Evolutionary conservation across 2,797 vertebrate species (phyloP).

Genomic region (Emys orbicularis): DNA sequence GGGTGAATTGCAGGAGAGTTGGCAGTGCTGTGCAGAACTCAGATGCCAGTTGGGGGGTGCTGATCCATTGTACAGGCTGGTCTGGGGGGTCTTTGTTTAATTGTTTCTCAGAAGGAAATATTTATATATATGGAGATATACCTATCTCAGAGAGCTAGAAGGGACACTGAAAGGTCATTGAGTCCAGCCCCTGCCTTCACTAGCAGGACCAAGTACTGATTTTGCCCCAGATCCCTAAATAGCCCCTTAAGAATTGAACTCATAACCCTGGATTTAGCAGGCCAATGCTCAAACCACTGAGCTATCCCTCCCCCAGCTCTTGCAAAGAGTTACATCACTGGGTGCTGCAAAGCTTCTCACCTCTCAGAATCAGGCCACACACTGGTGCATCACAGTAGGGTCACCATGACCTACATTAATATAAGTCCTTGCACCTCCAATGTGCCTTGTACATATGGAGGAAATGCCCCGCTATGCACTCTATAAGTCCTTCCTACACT

Average conservation of each 20-base stretch:
- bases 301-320: too few relatives aligned
- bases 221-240: too few relatives aligned
- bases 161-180: too few relatives aligned
- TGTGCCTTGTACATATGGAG: not conserved
- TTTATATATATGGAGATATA: too few relatives aligned
- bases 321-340: not conserved
- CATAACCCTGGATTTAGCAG: too few relatives aligned
- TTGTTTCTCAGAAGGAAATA: not conserved
- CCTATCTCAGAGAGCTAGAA: too few relatives aligned
- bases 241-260: too few relatives aligned
- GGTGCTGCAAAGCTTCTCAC: not conserved
- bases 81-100: not conserved
- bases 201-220: too few relatives aligned
- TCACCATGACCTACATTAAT: not conserved
- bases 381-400: not conserved
- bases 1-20: slow-evolving; percentile 41
- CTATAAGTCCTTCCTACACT: not conserved
- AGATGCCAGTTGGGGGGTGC: not conserved
- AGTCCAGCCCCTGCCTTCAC: too few relatives aligned
- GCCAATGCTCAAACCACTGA: too few relatives aligned
- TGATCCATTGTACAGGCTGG: not conserved
- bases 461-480: not conserved
- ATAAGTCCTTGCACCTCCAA: not conserved
- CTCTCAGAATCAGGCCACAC: not conserved
- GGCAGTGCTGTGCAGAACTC: not conserved